Evolutionary conservation across 2,113 vertebrate genomes (phyloP).

Genomic region (Tetraodon nigroviridis): DNA sequence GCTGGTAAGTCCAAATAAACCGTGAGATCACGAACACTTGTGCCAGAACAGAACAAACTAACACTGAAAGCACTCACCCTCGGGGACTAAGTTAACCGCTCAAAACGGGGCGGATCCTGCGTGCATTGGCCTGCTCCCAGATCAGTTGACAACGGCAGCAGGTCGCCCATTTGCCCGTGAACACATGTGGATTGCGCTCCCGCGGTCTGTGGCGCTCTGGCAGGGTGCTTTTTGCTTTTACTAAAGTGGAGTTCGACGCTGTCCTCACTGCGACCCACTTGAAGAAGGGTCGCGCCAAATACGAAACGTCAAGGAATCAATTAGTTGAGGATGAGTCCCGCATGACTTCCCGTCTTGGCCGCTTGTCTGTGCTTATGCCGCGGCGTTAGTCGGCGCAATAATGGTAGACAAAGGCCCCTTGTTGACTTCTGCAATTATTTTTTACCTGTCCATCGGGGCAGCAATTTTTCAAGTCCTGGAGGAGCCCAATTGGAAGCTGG

Average conservation of each 20-base stretch:
- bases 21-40: background rate
- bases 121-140: background rate
- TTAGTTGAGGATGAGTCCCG: constrained; percentile 41
- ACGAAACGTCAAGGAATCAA: background rate
- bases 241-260: constrained; percentile 25
- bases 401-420: constrained; percentile 97
- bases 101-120: constrained; percentile 41
- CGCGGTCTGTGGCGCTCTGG: constrained; percentile 8
- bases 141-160: background rate
- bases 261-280: constrained; percentile 9
- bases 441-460: constrained; percentile 97
- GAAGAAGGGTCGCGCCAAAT: constrained; percentile 20
- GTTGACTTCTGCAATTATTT: constrained; percentile 95
- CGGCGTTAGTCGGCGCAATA: constrained; percentile 61
- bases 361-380: constrained; percentile 29
- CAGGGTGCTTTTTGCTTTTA: background rate
- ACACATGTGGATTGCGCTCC: background rate
- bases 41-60: background rate
- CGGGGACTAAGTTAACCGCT: background rate
- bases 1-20: no score
- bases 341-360: constrained; percentile 28
- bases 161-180: constrained; percentile 44
- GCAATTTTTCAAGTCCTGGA: constrained; percentile 97
- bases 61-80: background rate
- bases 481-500: constrained; percentile 88